phyloP scores from a whole-genome alignment of 2,113 vertebrate species.

The Myxocyprinus asiaticus region DNA sequence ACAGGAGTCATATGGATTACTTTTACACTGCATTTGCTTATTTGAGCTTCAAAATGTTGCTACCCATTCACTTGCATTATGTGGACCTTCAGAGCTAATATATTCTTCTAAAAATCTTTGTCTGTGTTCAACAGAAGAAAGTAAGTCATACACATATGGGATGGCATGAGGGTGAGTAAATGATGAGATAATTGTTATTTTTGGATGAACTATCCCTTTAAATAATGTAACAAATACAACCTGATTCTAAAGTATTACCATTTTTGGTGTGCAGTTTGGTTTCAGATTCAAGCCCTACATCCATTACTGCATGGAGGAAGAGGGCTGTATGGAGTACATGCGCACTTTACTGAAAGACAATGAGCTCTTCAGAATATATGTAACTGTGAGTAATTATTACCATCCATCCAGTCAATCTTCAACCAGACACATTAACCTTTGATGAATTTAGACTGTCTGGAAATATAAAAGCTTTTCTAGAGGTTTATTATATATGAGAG shows the following conservation, averaged over 20 bases:
- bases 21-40: too few relatives aligned
- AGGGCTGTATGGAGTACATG: constrained; percentile 94
- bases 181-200: too few relatives aligned
- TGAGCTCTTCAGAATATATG: constrained; percentile 87
- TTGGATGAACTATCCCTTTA: too few relatives aligned
- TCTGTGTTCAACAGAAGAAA: too few relatives aligned
- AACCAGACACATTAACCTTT: background rate
- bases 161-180: too few relatives aligned
- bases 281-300: constrained; percentile 91
- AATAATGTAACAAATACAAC: background rate
- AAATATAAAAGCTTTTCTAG: background rate
- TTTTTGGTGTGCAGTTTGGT: constrained; percentile 77
- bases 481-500: background rate
- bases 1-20: too few relatives aligned
- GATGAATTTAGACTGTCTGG: constrained; percentile 43
- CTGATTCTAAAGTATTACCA: background rate
- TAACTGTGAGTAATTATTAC: constrained; percentile 80
- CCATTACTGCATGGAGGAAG: constrained; percentile 94
- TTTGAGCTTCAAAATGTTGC: too few relatives aligned
- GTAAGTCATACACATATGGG: too few relatives aligned
- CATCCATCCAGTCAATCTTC: background rate
- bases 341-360: constrained; percentile 87
- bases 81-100: too few relatives aligned
- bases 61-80: too few relatives aligned
- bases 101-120: too few relatives aligned